phyloP scores from a whole-genome alignment of 2,797 vertebrate genomes.

The Pygocentrus nattereri region DNA sequence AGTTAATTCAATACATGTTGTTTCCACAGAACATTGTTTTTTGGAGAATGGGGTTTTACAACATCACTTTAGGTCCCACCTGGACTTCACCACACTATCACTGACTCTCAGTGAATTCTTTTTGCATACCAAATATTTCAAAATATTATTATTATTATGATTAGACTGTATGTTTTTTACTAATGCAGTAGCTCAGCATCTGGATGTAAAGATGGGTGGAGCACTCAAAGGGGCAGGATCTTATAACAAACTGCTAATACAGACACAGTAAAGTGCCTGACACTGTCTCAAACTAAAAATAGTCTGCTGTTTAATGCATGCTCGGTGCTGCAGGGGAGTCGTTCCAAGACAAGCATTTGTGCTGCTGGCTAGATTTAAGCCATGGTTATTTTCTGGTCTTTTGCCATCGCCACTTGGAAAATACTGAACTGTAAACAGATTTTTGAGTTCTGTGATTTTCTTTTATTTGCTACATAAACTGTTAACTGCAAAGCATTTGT shows the following conservation, averaged over 20 bases:
- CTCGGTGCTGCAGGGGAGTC: neutral
- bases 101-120: no score
- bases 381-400: neutral
- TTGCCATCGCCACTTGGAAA: neutral
- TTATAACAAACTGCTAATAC: neutral
- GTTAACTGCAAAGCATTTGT: neutral
- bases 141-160: no score
- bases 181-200: neutral
- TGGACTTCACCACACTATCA: no score
- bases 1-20: no score
- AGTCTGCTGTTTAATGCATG: neutral
- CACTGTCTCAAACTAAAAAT: neutral
- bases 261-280: slow-evolving; percentile 1
- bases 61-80: no score
- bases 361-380: neutral
- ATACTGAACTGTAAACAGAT: neutral
- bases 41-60: no score
- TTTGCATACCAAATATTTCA: no score
- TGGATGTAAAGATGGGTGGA: neutral
- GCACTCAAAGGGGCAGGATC: neutral
- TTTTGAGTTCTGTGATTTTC: neutral
- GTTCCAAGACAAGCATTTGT: neutral
- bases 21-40: no score
- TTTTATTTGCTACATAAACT: neutral
- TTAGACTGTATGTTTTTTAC: no score